phyloP scores from a whole-genome alignment of 2,797 vertebrate species.

The Hafferia zeledoni region DNA sequence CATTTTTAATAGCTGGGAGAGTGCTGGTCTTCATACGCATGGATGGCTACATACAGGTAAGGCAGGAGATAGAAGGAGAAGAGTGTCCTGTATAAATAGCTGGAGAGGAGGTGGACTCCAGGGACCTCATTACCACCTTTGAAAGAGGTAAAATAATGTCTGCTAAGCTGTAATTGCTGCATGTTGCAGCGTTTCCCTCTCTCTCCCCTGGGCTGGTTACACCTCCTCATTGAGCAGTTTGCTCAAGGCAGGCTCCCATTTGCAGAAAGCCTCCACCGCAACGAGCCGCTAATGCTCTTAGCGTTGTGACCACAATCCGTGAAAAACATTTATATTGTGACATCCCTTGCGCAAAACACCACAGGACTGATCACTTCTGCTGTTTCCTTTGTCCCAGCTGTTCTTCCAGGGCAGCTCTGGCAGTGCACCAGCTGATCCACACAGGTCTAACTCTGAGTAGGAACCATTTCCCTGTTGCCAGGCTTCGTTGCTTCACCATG shows the following conservation, averaged over 20 bases:
- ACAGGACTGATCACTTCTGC: rapidly evolving
- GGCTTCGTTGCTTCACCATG: rapidly evolving
- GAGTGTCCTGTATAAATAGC: background rate
- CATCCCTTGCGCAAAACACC: background rate
- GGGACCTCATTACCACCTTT: background rate
- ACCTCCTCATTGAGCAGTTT: background rate
- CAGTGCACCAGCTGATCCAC: rapidly evolving
- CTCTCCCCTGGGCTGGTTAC: background rate
- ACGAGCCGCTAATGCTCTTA: rapidly evolving
- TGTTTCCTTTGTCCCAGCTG: rapidly evolving
- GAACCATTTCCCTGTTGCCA: background rate
- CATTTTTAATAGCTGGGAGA: background rate
- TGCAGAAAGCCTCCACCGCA: background rate
- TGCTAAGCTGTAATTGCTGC: background rate
- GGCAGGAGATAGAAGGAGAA: background rate
- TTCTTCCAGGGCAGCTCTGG: background rate
- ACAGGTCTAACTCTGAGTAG: rapidly evolving
- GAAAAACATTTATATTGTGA: rapidly evolving
- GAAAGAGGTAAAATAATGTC: background rate
- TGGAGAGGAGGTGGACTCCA: background rate
- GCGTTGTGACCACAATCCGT: rapidly evolving
- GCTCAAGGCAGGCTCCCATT: background rate
- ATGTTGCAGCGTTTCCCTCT: background rate
- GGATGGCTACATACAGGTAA: background rate
- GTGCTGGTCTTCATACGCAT: background rate